phyloP scores from a whole-genome alignment of 2,888 invertebrate species.

The Caenorhabditis virilis region DNA sequence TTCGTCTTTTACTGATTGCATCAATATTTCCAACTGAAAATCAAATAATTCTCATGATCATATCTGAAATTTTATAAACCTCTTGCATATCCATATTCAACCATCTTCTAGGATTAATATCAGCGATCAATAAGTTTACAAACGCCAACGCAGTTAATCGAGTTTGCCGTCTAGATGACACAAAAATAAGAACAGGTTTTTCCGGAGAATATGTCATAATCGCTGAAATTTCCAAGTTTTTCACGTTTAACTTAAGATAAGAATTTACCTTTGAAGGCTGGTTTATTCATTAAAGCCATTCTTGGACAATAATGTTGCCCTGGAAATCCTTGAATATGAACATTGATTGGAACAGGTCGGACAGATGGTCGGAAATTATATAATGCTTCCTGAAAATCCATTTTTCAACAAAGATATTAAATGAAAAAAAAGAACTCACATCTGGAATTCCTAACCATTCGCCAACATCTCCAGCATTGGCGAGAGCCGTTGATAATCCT shows the following conservation, averaged over 20 bases:
- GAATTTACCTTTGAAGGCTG: conserved; percentile 88
- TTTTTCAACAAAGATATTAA: not conserved
- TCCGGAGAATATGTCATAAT: conserved; percentile 88
- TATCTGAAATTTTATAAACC: conserved; percentile 1
- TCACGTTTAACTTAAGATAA: too few relatives aligned
- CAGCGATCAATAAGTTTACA: conserved; percentile 84
- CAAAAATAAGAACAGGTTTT: conserved; percentile 90
- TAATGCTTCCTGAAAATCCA: conserved; percentile 77
- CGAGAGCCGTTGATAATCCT: conserved; percentile 93
- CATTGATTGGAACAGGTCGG: conserved; percentile 92
- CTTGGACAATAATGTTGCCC: conserved; percentile 98
- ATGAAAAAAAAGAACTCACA: conserved; percentile 22
- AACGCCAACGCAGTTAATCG: conserved; percentile 93
- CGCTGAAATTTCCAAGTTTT: conserved; percentile 73
- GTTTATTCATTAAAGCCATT: conserved; percentile 99
- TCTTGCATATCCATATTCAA: conserved; percentile 51
- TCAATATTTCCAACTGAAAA: conserved; percentile 77
- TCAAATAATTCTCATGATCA: not conserved
- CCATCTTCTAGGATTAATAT: conserved; percentile 78
- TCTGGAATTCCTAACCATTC: conserved; percentile 87
- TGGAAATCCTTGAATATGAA: conserved; percentile 91
- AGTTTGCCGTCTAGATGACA: conserved; percentile 80
- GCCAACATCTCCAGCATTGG: conserved; percentile 93
- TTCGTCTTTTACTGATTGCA: conserved; percentile 76
- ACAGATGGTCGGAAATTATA: conserved; percentile 98